These are phyloP conservation scores for Triops cancriformis DNA, from an alignment of 1,140 invertebrate species.

Conservation along the genomic window DNA sequence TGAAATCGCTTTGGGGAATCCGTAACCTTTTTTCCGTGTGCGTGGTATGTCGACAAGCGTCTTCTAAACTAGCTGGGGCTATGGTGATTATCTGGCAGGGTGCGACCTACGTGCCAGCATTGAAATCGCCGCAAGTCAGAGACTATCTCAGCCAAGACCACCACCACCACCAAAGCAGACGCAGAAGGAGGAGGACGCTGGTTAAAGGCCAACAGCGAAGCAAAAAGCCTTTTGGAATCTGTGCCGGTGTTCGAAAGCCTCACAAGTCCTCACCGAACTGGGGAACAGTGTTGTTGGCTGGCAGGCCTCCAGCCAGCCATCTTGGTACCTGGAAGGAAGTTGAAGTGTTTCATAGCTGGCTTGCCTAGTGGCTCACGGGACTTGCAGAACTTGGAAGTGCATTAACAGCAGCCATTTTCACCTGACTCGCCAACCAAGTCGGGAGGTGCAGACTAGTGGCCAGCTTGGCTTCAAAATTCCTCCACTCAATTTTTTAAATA, in stretches of 20 bases:
- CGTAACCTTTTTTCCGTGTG: not conserved
- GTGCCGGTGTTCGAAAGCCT: not conserved
- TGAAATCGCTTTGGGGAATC: not conserved
- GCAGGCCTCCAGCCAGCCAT: not conserved
- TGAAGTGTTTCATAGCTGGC: not conserved
- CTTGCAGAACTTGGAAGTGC: not conserved
- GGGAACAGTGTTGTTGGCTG: not conserved
- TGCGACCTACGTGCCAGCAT: constrained; percentile 8
- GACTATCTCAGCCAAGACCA: not conserved
- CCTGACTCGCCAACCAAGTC: constrained; percentile 3
- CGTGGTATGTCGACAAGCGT: not conserved
- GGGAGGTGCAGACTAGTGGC: not conserved
- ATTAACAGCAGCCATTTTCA: not conserved
- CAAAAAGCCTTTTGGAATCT: not conserved
- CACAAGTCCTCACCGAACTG: not conserved
- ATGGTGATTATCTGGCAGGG: not conserved
- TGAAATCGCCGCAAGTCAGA: constrained; percentile 9
- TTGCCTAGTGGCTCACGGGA: not conserved
- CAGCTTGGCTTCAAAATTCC: not conserved
- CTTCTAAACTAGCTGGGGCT: not conserved
- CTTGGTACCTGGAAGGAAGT: not conserved
- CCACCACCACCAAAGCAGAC: not conserved
- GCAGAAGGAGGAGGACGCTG: not conserved
- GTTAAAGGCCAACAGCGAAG: not conserved
- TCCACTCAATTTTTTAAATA: not conserved